Conservation (phyloP, 2,888 invertebrate species). For the Aelia acuminata region DNA sequence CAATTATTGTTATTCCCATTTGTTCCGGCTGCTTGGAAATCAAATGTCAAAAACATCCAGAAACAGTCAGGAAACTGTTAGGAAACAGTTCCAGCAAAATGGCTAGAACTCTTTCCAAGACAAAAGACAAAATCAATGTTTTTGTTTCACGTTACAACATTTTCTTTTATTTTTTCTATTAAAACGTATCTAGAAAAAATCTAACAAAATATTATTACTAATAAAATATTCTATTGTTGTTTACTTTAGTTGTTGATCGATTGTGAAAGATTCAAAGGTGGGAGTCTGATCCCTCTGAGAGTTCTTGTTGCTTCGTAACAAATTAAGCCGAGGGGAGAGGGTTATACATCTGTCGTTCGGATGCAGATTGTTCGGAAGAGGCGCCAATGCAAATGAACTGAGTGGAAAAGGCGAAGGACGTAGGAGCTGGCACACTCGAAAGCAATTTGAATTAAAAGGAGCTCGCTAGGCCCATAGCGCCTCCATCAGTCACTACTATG, state of each 20-base stretch:
- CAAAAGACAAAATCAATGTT: too few species aligned
- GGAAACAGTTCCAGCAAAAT: too few species aligned
- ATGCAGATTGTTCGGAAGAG: conserved; percentile 4
- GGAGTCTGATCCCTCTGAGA: not conserved
- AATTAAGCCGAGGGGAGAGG: not conserved
- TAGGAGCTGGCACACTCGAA: not conserved
- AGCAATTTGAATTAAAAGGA: conserved; percentile 45
- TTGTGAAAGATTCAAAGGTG: not conserved
- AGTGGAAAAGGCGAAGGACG: conserved; percentile 19
- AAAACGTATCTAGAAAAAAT: too few species aligned
- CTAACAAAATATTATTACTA: too few species aligned
- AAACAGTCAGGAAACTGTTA: too few species aligned
- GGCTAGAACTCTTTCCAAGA: too few species aligned
- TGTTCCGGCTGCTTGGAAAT: too few species aligned
- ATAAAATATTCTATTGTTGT: not conserved
- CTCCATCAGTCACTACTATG: conserved; percentile 43
- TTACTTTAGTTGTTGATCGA: not conserved
- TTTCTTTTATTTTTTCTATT: too few species aligned
- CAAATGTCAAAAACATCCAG: too few species aligned
- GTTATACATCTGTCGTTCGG: not conserved
- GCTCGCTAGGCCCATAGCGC: not conserved
- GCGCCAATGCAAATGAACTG: not conserved
- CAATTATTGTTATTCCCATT: too few species aligned
- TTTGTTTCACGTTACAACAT: too few species aligned
- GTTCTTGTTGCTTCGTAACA: conserved; percentile 4